Evolutionary conservation across 2,888 invertebrate species (phyloP).

Genomic region (Cepaea hortensis): DNA sequence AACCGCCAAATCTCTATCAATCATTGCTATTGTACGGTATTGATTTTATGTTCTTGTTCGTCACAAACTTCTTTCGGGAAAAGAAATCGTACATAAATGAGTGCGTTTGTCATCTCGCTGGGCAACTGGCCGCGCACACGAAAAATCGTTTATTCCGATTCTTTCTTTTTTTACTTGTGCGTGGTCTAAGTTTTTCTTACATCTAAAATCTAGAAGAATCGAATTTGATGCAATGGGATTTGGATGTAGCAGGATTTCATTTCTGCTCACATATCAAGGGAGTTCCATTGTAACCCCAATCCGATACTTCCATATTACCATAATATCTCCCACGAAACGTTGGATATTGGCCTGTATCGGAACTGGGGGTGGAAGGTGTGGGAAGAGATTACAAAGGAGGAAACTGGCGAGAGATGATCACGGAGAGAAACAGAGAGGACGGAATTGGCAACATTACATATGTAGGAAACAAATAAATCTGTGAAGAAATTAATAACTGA

Average conservation of each 20-base stretch:
- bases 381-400: too few species aligned
- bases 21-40: conserved; percentile 38
- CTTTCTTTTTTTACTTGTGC: neutral
- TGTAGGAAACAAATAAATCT: neutral
- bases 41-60: conserved; percentile 26
- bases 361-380: neutral
- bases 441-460: too few species aligned
- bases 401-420: too few species aligned
- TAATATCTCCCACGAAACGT: neutral
- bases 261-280: neutral
- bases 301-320: conserved; percentile 25
- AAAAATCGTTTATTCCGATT: conserved; percentile 37
- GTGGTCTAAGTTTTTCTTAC: conserved; percentile 14
- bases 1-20: conserved; percentile 34
- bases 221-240: conserved; percentile 34
- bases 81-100: conserved; percentile 32
- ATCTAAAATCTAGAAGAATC: conserved; percentile 10
- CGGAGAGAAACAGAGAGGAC: neutral
- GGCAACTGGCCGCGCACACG: conserved; percentile 8
- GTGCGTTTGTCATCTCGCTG: conserved; percentile 29
- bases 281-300: neutral
- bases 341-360: neutral
- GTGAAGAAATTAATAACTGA: neutral
- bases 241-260: conserved; percentile 16
- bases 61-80: conserved; percentile 22